These are phyloP conservation scores for Microchrysa polita DNA, from an alignment of 2,888 invertebrate genomes.

Conservation along the genomic window DNA sequence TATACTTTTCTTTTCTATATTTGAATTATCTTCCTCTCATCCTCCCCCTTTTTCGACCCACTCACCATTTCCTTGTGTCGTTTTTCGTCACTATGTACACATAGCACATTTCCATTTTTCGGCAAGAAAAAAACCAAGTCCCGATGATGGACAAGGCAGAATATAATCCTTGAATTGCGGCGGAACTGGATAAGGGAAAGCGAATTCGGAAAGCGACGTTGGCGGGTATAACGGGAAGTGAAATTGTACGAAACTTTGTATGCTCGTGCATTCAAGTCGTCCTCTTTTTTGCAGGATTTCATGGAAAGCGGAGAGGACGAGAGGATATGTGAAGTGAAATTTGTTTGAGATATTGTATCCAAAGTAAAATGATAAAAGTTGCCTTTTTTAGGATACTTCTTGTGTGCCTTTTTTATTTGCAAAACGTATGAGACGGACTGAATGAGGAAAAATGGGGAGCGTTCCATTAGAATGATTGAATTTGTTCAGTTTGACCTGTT, in stretches of 20 bases:
- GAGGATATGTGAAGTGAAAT: slow-evolving; percentile 5
- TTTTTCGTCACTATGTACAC: slow-evolving; percentile 43
- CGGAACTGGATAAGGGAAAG: neutral
- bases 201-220: neutral
- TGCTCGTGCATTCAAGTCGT: slow-evolving; percentile 19
- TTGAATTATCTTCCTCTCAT: slow-evolving; percentile 13
- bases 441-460: slow-evolving; percentile 43
- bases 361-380: slow-evolving; percentile 33
- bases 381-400: slow-evolving; percentile 34
- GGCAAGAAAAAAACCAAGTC: slow-evolving; percentile 40
- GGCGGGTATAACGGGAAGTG: slow-evolving; percentile 3
- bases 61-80: neutral
- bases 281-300: slow-evolving; percentile 22
- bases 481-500: slow-evolving; percentile 48
- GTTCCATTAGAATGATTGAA: slow-evolving; percentile 52
- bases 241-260: slow-evolving; percentile 31
- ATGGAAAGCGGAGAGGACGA: neutral
- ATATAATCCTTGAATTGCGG: slow-evolving; percentile 18
- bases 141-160: slow-evolving; percentile 32
- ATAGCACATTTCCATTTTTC: slow-evolving; percentile 48
- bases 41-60: too few species aligned
- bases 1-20: slow-evolving; percentile 14
- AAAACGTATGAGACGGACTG: slow-evolving; percentile 14
- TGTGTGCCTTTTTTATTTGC: slow-evolving; percentile 41
- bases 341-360: slow-evolving; percentile 32